Base-by-base conservation (phyloP, 2,113 vertebrate species). In the Sardina pilchardus region DNA sequence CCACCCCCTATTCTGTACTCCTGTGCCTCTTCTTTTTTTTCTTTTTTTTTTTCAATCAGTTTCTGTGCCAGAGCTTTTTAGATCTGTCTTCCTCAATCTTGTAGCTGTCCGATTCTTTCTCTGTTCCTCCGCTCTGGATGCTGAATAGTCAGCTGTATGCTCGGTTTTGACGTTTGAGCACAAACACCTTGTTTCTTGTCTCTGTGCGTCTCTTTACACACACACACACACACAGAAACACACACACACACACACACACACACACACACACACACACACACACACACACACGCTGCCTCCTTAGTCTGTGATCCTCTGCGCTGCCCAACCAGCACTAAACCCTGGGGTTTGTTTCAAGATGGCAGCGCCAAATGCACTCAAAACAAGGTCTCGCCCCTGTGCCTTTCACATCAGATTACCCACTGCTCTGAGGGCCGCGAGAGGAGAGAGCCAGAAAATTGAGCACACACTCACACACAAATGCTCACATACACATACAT, bases 361-460 rank as follows among this genome's bases (percentile, higher is more conserved):
- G 12, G 26, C 36, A 24, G 82, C 14, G 67, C 82, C 86, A 83
- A 42, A 81, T 63, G 59, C 82, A 44, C 63, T 86, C 17, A 21
- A 75, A 59, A 63, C 34, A 56, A 53, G 85, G 56, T 83, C 85
- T 75, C n/a, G 71, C 86, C 56, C 75, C 86, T 63, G 82, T 43
- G 42, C 26, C 75, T 45, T 84, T 87, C 86, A 81, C 82, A 84
- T 84, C 39, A 9, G 48, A 85, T 86, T 82, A 83, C 67, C n/a
- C 34, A 9, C 6, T 7, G n/a, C 59, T 63, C 19, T 63, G n/a
- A n/a, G 34, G 14, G 30, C 71, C 21, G 7, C 82, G 12, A n/a
- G n/a, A 43, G 26, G 63, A 71, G 26, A 71, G 63, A 34, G 26
- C 71, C 39, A 10, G 71, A 78, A 78, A 78, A 78, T 78, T 78